Percentiles rank a stretch among this genome's conserved stretches.
These are phyloP conservation scores for Phrynocephalus forsythii DNA, from an alignment of 2,797 vertebrate species.

Conservation along the genomic window DNA sequence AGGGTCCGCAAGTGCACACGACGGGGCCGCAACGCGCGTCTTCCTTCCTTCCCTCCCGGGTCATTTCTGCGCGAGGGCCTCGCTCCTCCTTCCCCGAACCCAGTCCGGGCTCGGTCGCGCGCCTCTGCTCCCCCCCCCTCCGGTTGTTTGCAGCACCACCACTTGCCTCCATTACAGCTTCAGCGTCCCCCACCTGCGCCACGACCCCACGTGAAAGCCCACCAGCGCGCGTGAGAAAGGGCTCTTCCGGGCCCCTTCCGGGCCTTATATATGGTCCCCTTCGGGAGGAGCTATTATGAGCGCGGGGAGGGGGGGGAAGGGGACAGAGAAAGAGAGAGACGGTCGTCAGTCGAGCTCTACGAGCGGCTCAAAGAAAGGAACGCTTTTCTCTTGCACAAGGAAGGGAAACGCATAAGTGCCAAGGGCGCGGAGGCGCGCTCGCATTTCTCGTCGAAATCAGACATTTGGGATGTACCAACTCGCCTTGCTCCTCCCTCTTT, in stretches of 20 bases:
- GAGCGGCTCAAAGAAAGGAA: not conserved
- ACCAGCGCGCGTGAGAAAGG: not conserved
- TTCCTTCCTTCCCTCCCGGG: not conserved
- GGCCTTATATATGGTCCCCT: not conserved
- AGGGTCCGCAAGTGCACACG: too few relatives aligned
- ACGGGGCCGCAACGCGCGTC: too few relatives aligned
- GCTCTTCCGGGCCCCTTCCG: rapidly evolving
- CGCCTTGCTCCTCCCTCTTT: too few relatives aligned
- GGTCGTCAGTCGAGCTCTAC: too few relatives aligned
- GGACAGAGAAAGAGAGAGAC: too few relatives aligned
- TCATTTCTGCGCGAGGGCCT: not conserved
- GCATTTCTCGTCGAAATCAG: too few relatives aligned
- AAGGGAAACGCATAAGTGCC: not conserved
- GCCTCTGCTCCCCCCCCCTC: not conserved
- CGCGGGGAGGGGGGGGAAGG: not conserved
- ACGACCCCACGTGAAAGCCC: too few relatives aligned
- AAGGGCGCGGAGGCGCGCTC: rapidly evolving
- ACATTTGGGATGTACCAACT: not conserved
- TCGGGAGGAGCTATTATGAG: conserved; percentile 8
- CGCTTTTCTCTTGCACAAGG: not conserved
- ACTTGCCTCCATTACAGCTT: not conserved
- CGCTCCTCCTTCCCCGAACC: too few relatives aligned
- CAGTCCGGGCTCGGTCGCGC: not conserved
- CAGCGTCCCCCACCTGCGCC: too few relatives aligned
- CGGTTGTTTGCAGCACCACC: too few relatives aligned